Base-by-base conservation (phyloP, 2,113 vertebrate species). In the Halcyon malimbica region DNA sequence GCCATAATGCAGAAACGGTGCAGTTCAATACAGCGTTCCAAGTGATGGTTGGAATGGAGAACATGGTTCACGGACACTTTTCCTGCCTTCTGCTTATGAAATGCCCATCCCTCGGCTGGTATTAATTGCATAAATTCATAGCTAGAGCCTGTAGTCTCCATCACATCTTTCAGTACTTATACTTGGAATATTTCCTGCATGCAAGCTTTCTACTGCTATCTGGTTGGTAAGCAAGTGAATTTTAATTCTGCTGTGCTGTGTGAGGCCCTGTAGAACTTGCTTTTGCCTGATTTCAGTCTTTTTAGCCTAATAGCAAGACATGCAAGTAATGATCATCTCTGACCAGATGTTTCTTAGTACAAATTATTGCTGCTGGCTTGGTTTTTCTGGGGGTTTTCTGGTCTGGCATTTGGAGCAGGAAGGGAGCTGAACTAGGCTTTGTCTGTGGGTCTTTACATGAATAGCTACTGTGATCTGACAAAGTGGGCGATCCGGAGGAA, bases 1-100 rank as follows among this genome's bases (percentile, higher is more conserved):
- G 48, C 25, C 0, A 0, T 39, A 15, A 5, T 20, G 14, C 12
- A 5, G 65, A 53, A 59, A 8, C 0, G 3, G 5, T 17, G 35
- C 33, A 18, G 41, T 17, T 51, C 37, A 41, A 0, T 54, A 63
- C 29, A 39, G 17, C 9, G 39, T 81, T 54, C 37, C 63, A 35
- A 2, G 68, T 19, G 67, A 14, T 54, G 41, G 53, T 29, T 93
- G 84, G 5, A 23, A 7, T 19, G 2, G 57, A 33, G 42, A 7
- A 2, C 14, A 3, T 59, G 62, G 56, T n/a, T 62, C 42, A 3
- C 13, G 25, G 37, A 31, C 5, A 2, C n/a, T 57, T 69, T 6
- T 37, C 13, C 48, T 31, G 16, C 33, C 82, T 65, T 46, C 64
- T 75, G 2, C 23, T 16, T 57, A 6, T 2, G 9, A 87, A 79